phyloP scores from a whole-genome alignment of 2,888 invertebrate species.

The Mythimna pallens region DNA sequence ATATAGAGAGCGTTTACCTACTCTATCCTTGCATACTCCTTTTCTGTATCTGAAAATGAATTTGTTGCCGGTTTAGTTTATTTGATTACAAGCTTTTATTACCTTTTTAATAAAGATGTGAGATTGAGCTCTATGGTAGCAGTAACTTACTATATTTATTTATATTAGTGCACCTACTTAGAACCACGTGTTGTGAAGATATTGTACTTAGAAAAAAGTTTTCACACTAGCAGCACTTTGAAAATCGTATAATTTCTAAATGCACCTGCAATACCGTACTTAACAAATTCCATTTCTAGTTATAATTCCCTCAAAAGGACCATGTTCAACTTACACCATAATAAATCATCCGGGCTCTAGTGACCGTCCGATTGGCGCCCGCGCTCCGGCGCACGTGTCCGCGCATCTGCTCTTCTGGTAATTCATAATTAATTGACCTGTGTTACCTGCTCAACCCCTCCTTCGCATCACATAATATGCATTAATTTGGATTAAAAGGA shows the following conservation, averaged over 20 bases:
- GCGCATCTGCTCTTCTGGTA: conserved; percentile 77
- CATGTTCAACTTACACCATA: conserved; percentile 29
- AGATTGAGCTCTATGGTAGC: neutral
- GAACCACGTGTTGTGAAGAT: neutral
- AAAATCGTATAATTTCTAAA: too few relatives aligned
- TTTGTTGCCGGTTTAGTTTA: neutral
- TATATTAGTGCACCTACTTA: conserved; percentile 3
- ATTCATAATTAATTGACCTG: conserved; percentile 77
- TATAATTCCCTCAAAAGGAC: conserved; percentile 25
- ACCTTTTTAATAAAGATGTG: neutral
- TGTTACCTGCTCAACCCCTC: conserved; percentile 49
- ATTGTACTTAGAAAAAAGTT: neutral
- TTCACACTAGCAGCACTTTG: neutral
- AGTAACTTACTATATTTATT: neutral
- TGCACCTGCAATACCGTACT: neutral
- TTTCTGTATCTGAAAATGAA: neutral
- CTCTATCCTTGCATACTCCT: neutral
- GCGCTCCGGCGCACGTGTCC: conserved; percentile 75
- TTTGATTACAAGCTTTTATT: neutral
- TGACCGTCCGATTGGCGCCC: conserved; percentile 39
- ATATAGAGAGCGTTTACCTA: too few relatives aligned
- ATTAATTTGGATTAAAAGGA: conserved; percentile 26
- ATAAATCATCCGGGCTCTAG: conserved; percentile 55
- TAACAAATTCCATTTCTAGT: neutral
- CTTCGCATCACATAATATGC: conserved; percentile 14